phyloP scores from a whole-genome alignment of 2,113 vertebrate species.

The Anthoscopus minutus region DNA sequence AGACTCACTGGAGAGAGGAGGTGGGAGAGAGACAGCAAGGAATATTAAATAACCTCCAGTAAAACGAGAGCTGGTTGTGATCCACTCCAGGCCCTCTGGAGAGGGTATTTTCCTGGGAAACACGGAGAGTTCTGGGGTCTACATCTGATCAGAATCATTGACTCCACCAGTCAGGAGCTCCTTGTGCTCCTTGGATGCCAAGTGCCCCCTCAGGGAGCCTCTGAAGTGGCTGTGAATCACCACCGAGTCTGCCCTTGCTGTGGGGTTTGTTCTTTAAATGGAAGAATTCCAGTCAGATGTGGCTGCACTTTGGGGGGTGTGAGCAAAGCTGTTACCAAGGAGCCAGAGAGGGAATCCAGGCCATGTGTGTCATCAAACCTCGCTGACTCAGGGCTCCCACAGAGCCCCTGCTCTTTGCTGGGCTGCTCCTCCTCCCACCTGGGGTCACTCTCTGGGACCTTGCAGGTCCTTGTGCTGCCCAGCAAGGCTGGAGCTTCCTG shows the following conservation, averaged over 20 bases:
- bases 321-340: constrained; percentile 6
- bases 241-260: not conserved
- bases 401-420: not conserved
- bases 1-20: not conserved
- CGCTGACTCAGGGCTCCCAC: not conserved
- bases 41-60: not conserved
- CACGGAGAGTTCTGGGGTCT: not conserved
- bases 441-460: not conserved
- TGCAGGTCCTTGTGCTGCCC: not conserved
- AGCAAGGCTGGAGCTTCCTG: not conserved
- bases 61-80: not conserved
- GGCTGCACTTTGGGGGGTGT: not conserved
- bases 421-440: not conserved
- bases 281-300: not conserved
- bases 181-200: not conserved
- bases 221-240: not conserved
- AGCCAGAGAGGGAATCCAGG: not conserved
- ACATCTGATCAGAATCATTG: not conserved
- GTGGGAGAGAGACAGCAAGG: not conserved
- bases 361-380: not conserved
- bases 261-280: not conserved
- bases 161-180: accelerated
- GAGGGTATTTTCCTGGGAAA: not conserved
- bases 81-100: not conserved
- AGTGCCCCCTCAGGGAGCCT: not conserved